phyloP scores from a whole-genome alignment of 2,113 vertebrate genomes.

The Pelecanus crispus region DNA sequence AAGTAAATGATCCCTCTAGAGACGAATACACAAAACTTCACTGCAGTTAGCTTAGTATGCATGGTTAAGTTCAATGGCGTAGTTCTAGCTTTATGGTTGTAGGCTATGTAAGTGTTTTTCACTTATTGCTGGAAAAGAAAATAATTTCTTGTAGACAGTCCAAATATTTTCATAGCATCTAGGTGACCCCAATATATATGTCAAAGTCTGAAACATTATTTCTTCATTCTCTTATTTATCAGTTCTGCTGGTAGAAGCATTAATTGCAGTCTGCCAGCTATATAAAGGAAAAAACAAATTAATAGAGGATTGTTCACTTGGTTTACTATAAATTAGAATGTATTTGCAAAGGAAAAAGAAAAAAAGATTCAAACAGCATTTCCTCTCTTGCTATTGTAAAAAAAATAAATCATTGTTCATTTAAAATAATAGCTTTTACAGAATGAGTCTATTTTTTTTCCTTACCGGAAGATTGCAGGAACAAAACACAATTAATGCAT shows the following conservation, averaged over 20 bases:
- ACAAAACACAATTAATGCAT: conserved; percentile 45
- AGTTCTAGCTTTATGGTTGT: background rate
- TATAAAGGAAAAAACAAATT: background rate
- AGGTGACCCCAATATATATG: background rate
- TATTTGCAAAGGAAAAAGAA: background rate
- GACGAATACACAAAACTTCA: background rate
- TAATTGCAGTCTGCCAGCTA: background rate
- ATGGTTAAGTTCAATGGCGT: too few relatives aligned
- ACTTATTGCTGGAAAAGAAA: background rate
- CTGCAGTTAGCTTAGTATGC: background rate
- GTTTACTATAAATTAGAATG: background rate
- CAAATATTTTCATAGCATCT: background rate
- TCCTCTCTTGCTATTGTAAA: conserved; percentile 8
- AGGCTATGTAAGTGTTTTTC: background rate
- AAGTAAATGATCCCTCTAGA: background rate
- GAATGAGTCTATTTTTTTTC: background rate
- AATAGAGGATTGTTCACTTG: background rate
- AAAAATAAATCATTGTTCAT: conserved; percentile 23
- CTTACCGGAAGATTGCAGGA: conserved; percentile 41
- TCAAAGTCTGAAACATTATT: background rate
- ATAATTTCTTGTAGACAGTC: background rate
- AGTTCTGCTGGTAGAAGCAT: background rate
- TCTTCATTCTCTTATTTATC: background rate
- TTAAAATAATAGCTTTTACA: conserved; percentile 44
- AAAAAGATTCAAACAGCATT: background rate